Percentiles rank a stretch among this genome's conserved stretches.
These are phyloP conservation scores for Meriones unguiculatus DNA, from an alignment of 2,113 vertebrate species.

Conservation along the genomic window DNA sequence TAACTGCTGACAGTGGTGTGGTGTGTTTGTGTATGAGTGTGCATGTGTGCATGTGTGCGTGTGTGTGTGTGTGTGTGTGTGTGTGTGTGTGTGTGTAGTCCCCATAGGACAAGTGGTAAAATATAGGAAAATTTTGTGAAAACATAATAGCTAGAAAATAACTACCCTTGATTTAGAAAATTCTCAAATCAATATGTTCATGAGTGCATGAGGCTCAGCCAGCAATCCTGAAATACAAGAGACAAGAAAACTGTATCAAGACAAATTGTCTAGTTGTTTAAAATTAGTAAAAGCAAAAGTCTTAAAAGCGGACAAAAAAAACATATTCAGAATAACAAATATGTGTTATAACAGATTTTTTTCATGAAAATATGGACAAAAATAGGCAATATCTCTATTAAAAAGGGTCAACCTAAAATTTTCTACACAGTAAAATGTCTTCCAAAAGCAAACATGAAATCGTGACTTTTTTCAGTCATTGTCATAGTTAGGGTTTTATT, in stretches of 20 bases:
- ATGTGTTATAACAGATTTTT: conserved; percentile 11
- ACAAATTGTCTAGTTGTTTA: background rate
- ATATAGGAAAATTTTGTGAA: background rate
- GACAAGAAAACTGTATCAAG: conserved; percentile 42
- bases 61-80: background rate
- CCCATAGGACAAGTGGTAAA: background rate
- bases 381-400: background rate
- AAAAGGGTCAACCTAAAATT: conserved; percentile 42
- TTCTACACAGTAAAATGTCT: conserved; percentile 42
- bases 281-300: conserved; percentile 12
- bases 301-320: conserved; percentile 42
- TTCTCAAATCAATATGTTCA: conserved; percentile 2
- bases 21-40: background rate
- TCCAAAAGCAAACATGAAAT: conserved; percentile 48
- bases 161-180: background rate
- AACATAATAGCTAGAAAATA: conserved; percentile 5
- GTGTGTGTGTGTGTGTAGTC: background rate
- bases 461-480: conserved; percentile 1
- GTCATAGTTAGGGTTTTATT: background rate
- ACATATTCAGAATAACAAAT: conserved; percentile 39
- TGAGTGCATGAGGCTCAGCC: conserved; percentile 25
- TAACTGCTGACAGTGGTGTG: background rate
- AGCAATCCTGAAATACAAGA: conserved; percentile 51
- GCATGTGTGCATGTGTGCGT: background rate
- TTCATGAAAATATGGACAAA: conserved; percentile 3